Conservation (phyloP, 2,797 vertebrate genomes). For the Loriculus beryllinus region DNA sequence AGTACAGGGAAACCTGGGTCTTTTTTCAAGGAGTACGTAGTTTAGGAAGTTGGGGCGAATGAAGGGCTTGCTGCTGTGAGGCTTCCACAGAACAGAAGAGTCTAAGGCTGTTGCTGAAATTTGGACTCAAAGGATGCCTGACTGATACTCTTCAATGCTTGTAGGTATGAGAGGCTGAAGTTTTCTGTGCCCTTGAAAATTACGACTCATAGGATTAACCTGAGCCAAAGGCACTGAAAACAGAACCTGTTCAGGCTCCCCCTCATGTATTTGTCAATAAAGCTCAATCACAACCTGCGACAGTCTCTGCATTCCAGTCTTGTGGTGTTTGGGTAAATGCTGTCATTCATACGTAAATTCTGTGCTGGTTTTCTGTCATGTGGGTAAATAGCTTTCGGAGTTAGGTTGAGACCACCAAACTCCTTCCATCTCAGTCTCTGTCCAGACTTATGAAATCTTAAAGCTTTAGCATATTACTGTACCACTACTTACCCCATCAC, state of each 20-base stretch:
- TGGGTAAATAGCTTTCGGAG: neutral
- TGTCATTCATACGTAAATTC: neutral
- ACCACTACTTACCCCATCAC: neutral
- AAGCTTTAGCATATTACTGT: neutral
- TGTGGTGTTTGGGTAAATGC: neutral
- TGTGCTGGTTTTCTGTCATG: neutral
- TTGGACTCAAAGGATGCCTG: neutral
- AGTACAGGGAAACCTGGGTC: neutral
- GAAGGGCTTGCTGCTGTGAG: neutral
- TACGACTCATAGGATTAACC: neutral
- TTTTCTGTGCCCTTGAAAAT: neutral
- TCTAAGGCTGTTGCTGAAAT: neutral
- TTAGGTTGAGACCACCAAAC: neutral
- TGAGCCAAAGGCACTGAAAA: slow-evolving; percentile 6
- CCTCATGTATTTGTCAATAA: neutral
- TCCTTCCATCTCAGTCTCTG: neutral
- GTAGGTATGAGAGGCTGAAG: neutral
- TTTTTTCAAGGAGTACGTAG: neutral
- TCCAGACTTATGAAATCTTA: neutral
- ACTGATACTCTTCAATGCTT: neutral
- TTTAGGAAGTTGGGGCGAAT: neutral
- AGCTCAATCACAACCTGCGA: neutral
- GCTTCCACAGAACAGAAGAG: neutral
- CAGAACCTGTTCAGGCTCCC: neutral
- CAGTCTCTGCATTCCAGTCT: neutral